Evolutionary conservation across 2,888 invertebrate genomes (phyloP).

Genomic region (Cinara cedri): DNA sequence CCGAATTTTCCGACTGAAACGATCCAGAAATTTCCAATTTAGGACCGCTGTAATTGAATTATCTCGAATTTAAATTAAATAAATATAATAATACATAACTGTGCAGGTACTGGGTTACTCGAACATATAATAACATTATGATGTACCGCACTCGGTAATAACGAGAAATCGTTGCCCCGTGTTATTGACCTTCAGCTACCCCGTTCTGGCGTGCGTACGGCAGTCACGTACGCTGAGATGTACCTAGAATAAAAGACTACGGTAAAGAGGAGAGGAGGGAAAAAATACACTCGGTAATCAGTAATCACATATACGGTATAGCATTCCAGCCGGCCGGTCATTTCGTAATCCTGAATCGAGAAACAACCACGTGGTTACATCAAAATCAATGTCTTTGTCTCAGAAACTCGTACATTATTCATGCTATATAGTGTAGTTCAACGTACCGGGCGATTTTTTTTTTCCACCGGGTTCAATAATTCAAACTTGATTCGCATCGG

Average conservation of each 20-base stretch:
- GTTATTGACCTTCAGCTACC: slow-evolving; percentile 56
- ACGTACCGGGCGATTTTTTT: slow-evolving; percentile 47
- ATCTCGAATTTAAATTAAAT: neutral
- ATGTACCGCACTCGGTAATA: slow-evolving; percentile 5
- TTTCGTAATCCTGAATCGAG: slow-evolving; percentile 50
- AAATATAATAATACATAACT: too few relatives aligned
- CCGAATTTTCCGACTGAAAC: neutral
- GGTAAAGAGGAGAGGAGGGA: slow-evolving; percentile 19
- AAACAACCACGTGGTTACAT: slow-evolving; percentile 49
- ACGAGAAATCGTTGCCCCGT: slow-evolving; percentile 30
- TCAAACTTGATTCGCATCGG: slow-evolving; percentile 56
- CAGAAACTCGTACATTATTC: slow-evolving; percentile 45
- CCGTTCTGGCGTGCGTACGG: slow-evolving; percentile 41
- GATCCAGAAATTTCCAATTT: neutral
- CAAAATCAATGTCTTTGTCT: slow-evolving; percentile 54
- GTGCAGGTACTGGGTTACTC: slow-evolving; percentile 24
- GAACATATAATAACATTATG: neutral
- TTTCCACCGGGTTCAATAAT: slow-evolving; percentile 31
- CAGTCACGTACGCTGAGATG: slow-evolving; percentile 41
- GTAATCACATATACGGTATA: slow-evolving; percentile 42
- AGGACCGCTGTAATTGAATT: neutral
- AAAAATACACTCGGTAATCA: slow-evolving; percentile 27
- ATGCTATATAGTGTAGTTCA: slow-evolving; percentile 44
- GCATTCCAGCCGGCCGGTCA: slow-evolving; percentile 50
- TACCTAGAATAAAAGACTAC: slow-evolving; percentile 37